Conservation (phyloP, 2,888 invertebrate genomes). For the Trichogramma evanescens region DNA sequence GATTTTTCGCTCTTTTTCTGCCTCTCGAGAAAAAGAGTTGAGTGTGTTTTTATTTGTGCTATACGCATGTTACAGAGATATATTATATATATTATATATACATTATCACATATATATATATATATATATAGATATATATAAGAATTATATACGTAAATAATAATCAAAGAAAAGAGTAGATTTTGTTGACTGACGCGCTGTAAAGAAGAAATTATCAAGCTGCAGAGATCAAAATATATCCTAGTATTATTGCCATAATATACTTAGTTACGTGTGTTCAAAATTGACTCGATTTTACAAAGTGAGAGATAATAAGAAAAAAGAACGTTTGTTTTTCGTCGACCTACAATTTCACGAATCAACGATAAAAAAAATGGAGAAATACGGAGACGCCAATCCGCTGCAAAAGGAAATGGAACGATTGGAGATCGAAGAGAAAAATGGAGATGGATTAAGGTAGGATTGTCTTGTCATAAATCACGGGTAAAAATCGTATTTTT, state of each 20-base stretch:
- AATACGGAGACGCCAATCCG: constrained; percentile 38
- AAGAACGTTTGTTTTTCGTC: constrained; percentile 13
- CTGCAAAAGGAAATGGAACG: constrained; percentile 44
- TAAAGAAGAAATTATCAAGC: too few relatives aligned
- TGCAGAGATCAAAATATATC: constrained; percentile 1
- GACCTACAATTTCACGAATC: constrained; percentile 18
- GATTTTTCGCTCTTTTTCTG: background rate
- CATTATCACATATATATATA: background rate
- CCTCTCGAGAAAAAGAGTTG: background rate
- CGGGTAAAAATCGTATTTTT: background rate
- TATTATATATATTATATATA: constrained; percentile 17
- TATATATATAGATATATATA: constrained; percentile 18
- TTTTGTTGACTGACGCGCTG: too few relatives aligned
- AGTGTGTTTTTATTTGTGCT: constrained; percentile 2
- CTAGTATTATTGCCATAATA: background rate
- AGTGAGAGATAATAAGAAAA: constrained; percentile 6
- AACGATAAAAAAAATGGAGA: constrained; percentile 40
- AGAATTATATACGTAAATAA: constrained; percentile 10
- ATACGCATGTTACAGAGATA: constrained; percentile 10
- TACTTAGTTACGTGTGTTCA: background rate
- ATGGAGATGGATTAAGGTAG: constrained; percentile 43
- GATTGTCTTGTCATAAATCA: background rate
- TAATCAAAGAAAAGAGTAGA: constrained; percentile 2
- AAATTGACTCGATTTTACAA: background rate
- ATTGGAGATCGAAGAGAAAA: constrained; percentile 44